Conservation (phyloP, 2,797 vertebrate species). For the Rhincodon typus region DNA sequence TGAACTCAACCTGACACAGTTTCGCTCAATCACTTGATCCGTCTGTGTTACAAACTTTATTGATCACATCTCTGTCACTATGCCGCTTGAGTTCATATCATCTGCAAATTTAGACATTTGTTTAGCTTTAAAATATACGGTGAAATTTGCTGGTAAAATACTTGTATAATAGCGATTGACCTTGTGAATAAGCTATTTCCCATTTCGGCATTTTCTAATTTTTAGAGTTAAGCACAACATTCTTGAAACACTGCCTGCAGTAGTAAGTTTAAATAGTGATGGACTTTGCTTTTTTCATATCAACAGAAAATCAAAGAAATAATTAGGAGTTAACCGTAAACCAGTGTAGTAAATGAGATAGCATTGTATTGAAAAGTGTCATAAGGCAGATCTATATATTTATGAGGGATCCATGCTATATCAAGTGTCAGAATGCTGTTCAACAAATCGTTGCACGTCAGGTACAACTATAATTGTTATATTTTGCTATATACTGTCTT, state of each 20-base stretch:
- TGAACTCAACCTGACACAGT: not conserved
- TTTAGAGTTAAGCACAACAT: not conserved
- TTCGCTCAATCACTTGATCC: not conserved
- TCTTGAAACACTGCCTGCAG: not conserved
- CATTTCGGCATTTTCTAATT: not conserved
- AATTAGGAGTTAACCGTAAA: slow-evolving; percentile 24
- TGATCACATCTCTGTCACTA: not conserved
- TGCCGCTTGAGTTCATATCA: not conserved
- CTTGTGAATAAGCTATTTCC: not conserved
- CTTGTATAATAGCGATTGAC: not conserved
- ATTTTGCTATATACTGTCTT: not conserved
- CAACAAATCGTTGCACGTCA: slow-evolving; percentile 86
- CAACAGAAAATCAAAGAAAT: slow-evolving; percentile 95
- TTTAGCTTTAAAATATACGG: not conserved
- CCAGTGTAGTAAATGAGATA: not conserved
- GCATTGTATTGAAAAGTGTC: not conserved
- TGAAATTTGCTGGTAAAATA: not conserved
- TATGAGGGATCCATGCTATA: slow-evolving; percentile 78
- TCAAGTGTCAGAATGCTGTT: slow-evolving; percentile 89
- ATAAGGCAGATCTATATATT: not conserved
- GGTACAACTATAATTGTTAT: slow-evolving; percentile 51
- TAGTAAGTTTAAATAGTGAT: not conserved
- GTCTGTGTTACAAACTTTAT: not conserved
- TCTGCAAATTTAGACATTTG: not conserved
- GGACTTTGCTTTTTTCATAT: slow-evolving; percentile 8